phyloP scores from a whole-genome alignment of 1,140 invertebrate genomes.

The Muscidifurax raptorellus region DNA sequence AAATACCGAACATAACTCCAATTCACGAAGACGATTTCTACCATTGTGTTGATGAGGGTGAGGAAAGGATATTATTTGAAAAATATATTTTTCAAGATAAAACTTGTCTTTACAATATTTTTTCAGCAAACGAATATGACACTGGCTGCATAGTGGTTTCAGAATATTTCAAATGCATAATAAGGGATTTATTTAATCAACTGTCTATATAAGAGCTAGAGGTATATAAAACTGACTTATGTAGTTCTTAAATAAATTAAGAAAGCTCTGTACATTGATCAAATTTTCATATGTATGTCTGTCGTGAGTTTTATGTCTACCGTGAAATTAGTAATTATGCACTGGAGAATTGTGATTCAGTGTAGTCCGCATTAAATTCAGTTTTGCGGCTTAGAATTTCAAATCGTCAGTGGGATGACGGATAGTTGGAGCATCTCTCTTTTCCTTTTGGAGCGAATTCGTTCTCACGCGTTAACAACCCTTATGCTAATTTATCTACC shows the following conservation, averaged over 20 bases:
- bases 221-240: neutral
- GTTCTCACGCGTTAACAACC: constrained; percentile 55
- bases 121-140: constrained; percentile 1
- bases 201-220: neutral
- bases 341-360: constrained; percentile 41
- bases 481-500: constrained; percentile 56
- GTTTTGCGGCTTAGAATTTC: constrained; percentile 52
- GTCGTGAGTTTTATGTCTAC: constrained; percentile 15
- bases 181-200: constrained; percentile 6
- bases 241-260: neutral
- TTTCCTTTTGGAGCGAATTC: constrained; percentile 39
- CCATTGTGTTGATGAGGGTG: constrained; percentile 23
- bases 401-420: constrained; percentile 51
- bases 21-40: constrained; percentile 13
- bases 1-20: neutral
- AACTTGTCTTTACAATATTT: neutral
- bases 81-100: neutral
- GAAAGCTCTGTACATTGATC: neutral
- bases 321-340: constrained; percentile 48
- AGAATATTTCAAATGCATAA: constrained; percentile 35
- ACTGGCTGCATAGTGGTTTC: neutral
- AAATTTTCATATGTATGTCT: constrained; percentile 19
- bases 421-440: constrained; percentile 43
- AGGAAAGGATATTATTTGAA: neutral
- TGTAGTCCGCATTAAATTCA: constrained; percentile 39